Conservation (phyloP, 2,888 invertebrate genomes). For the Hypselothyrea guttata region DNA sequence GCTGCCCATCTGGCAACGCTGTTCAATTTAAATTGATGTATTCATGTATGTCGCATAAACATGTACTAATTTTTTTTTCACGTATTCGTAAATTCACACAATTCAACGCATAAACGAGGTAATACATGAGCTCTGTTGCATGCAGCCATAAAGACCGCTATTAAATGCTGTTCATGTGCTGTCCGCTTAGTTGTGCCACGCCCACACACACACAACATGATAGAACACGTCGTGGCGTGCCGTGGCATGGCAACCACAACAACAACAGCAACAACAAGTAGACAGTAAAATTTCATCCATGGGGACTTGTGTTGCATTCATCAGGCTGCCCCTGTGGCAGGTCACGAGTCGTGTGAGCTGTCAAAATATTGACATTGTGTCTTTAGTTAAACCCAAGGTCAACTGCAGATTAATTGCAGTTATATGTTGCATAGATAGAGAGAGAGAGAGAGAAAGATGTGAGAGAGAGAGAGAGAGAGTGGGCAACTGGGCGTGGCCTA, state of each 20-base stretch:
- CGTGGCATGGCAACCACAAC: background rate
- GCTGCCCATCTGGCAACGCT: too few relatives aligned
- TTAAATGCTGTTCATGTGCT: constrained; percentile 65
- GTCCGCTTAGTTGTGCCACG: constrained; percentile 61
- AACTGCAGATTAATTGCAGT: constrained; percentile 68
- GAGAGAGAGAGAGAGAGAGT: constrained; percentile 8
- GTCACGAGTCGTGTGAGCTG: constrained; percentile 34
- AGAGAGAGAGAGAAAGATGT: background rate
- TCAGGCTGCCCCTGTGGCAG: constrained; percentile 35
- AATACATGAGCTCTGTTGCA: constrained; percentile 23
- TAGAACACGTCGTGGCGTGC: constrained; percentile 42
- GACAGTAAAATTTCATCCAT: constrained; percentile 33
- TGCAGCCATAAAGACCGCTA: constrained; percentile 55
- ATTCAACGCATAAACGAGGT: too few relatives aligned
- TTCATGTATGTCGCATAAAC: too few relatives aligned
- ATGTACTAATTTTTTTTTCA: too few relatives aligned
- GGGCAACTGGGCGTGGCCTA: constrained; percentile 7
- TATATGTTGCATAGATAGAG: background rate
- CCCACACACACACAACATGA: constrained; percentile 31
- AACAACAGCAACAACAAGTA: constrained; percentile 5
- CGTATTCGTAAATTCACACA: background rate
- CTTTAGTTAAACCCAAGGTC: constrained; percentile 69
- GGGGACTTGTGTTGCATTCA: constrained; percentile 65
- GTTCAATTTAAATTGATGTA: too few relatives aligned
- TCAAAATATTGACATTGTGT: constrained; percentile 71